Base-by-base conservation (phyloP, 2,113 vertebrate species). In the Poecile atricapillus region DNA sequence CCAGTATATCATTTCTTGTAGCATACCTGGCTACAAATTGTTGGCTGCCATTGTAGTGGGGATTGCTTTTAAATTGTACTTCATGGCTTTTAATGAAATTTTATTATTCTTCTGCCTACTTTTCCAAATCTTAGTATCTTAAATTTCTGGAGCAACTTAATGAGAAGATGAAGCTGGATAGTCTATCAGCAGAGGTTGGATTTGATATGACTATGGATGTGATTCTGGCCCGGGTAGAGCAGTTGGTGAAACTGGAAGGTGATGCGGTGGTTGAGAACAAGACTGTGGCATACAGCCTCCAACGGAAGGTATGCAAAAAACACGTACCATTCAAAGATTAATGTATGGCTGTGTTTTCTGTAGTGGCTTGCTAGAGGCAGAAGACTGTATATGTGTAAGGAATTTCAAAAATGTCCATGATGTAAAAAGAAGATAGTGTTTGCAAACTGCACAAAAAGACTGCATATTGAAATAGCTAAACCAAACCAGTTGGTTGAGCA, bases 111-210 rank as follows among this genome's bases (percentile, higher is more conserved):
- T 74, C 86, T 92, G n/a, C 28, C 2, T 11, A 60, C 27, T 93
- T 88, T 74, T 35, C 43, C 11, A 30, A 35, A 52, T 87, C 15
- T 88, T 94, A 99, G 99, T 98, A 99, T 96, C 97, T 99, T 91
- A 97, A 98, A 89, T 99, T 99, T 97, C 94, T 99, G 97, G 98
- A 99, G 10, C 97, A 98, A 85, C 98, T 99, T 88, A 98, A 98
- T 22, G 98, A 98, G 94, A 98, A 96, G 65, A 98, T 99, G 98
- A 99, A 98, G 76, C 87, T 99, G 67, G 98, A 98, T 37, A 91
- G 95, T 19, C 82, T 99, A 65, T 97, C 97, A 73, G 96, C 96
- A 85, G 99, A 99, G 68, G 96, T 99, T 44, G 98, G 98, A 52
- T 98, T 98, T 43, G 98, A 99, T 84, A 98, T 99, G 98, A 98